A percentile compares a stretch with the other conserved stretches of the same genome.
Evolutionary conservation across 2,888 invertebrate species (phyloP).

Genomic region (Apodemia mormo): DNA sequence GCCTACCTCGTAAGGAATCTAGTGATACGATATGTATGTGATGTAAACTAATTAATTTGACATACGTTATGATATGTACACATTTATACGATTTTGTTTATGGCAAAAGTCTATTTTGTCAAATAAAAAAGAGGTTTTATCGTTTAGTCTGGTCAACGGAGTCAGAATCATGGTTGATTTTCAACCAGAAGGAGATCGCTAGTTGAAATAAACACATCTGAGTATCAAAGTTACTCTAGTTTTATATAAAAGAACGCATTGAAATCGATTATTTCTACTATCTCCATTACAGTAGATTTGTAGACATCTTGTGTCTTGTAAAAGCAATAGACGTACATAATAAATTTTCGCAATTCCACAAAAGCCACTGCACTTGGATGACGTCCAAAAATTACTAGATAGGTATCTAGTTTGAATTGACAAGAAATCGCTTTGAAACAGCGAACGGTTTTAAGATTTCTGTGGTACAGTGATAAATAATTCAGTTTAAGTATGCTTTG

Average conservation of each 20-base stretch:
- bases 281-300: constrained; percentile 11
- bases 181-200: too few species aligned
- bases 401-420: constrained; percentile 39
- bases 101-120: too few species aligned
- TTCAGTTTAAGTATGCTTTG: constrained; percentile 5
- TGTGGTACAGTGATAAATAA: background rate
- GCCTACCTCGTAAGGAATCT: too few species aligned
- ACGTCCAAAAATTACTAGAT: constrained; percentile 36
- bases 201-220: too few species aligned
- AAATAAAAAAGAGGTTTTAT: too few species aligned
- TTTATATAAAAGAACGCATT: background rate
- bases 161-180: too few species aligned
- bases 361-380: constrained; percentile 33
- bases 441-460: constrained; percentile 27
- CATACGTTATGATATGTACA: too few species aligned
- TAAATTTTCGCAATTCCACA: constrained; percentile 36
- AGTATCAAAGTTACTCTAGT: too few species aligned
- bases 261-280: constrained; percentile 1
- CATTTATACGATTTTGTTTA: too few species aligned
- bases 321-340: constrained; percentile 5
- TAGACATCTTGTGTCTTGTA: constrained; percentile 12
- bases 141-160: too few species aligned
- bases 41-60: too few species aligned
- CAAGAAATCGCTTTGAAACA: constrained; percentile 34
- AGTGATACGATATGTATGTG: too few species aligned